phyloP scores from a whole-genome alignment of 2,888 invertebrate genomes.

The Mesorhabditis sp. region DNA sequence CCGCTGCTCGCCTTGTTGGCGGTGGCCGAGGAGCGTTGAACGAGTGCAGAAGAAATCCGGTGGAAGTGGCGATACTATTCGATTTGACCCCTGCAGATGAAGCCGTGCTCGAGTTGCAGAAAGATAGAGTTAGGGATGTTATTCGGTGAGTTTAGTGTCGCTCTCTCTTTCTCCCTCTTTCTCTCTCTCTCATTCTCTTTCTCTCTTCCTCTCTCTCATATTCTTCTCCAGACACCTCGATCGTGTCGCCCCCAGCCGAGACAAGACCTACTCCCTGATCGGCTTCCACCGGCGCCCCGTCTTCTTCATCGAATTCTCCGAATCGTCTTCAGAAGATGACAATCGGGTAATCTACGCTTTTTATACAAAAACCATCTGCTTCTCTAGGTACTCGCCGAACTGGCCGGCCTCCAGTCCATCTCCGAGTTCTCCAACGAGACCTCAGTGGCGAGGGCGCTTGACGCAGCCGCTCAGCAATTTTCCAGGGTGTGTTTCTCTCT shows the following conservation, averaged over 20 bases:
- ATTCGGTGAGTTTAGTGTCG: neutral
- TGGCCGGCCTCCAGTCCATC: slow-evolving; percentile 19
- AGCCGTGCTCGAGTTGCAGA: slow-evolving; percentile 14
- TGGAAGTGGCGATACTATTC: slow-evolving; percentile 14
- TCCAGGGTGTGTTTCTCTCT: slow-evolving; percentile 5
- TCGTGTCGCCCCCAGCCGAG: neutral
- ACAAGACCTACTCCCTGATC: slow-evolving; percentile 15
- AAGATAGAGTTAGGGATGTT: slow-evolving; percentile 11
- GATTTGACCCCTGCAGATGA: slow-evolving; percentile 12
- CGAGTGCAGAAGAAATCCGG: neutral
- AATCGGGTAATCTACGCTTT: slow-evolving; percentile 10
- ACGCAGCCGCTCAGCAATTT: slow-evolving; percentile 22
- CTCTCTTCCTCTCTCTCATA: too few species aligned
- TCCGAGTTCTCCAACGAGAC: slow-evolving; percentile 17
- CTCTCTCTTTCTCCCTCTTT: neutral
- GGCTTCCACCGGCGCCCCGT: slow-evolving; percentile 31
- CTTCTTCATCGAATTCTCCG: slow-evolving; percentile 13
- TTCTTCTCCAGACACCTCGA: slow-evolving; percentile 11
- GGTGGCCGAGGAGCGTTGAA: too few species aligned
- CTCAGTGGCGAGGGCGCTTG: slow-evolving; percentile 32
- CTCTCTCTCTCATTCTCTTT: too few species aligned
- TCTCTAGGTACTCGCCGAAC: slow-evolving; percentile 9
- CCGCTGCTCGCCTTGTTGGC: too few species aligned
- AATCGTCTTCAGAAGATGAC: slow-evolving; percentile 12
- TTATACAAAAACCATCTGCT: neutral